phyloP scores from a whole-genome alignment of 2,797 vertebrate genomes.

The Sebastes hubbsi region DNA sequence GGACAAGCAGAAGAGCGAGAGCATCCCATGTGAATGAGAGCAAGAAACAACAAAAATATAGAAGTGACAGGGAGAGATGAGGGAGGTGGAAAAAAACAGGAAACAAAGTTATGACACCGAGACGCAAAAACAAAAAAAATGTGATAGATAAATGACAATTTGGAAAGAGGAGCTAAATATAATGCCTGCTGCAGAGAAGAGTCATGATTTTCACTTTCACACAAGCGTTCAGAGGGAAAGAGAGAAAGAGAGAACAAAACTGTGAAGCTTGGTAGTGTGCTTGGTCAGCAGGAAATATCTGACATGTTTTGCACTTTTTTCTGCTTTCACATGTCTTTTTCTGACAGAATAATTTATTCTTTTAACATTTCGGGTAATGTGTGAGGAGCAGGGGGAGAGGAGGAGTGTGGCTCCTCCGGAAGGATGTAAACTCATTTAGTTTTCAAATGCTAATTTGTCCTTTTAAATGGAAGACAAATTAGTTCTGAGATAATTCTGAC shows the following conservation, averaged over 20 bases:
- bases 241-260: neutral
- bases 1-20: neutral
- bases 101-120: conserved; percentile 9
- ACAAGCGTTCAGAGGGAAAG: conserved; percentile 5
- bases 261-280: conserved; percentile 32
- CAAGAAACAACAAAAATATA: neutral
- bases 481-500: conserved; percentile 52
- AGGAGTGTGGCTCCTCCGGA: neutral
- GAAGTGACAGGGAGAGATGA: conserved; percentile 6
- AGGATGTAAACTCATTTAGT: conserved; percentile 31
- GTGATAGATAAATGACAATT: conserved; percentile 24
- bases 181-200: conserved; percentile 31
- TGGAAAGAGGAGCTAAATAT: conserved; percentile 56
- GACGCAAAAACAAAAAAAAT: conserved; percentile 9
- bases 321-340: conserved; percentile 35
- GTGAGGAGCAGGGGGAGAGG: neutral
- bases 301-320: conserved; percentile 47
- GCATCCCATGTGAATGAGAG: neutral
- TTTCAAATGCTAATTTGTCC: conserved; percentile 49
- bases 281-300: conserved; percentile 61
- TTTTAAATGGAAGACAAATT: conserved; percentile 53
- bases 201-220: conserved; percentile 53
- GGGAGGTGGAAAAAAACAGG: conserved; percentile 10
- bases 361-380: neutral
- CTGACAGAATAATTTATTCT: conserved; percentile 21